Base-by-base conservation (phyloP, 2,113 vertebrate species). In the Pogonocichla stellata region DNA sequence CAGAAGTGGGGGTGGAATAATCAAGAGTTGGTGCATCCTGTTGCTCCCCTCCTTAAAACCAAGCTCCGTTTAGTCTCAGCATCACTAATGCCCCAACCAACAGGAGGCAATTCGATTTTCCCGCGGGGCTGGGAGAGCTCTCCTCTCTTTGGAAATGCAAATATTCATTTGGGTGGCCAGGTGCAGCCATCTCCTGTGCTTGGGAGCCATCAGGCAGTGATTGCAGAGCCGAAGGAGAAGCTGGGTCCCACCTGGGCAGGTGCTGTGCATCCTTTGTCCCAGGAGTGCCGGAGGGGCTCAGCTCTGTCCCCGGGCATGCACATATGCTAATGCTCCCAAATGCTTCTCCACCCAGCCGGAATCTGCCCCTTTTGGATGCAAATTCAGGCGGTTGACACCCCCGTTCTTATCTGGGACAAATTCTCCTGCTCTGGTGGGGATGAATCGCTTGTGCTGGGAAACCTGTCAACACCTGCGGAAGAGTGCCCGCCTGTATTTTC, bases 131-230 rank as follows among this genome's bases (percentile, higher is more conserved):
- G 33, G 19, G 50, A 86, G 42, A 73, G 58, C 28, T 81, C 47
- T 48, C 14, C 43, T 70, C 24, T 22, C 73, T 38, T 92, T 95
- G 47, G 72, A 88, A 78, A 93, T 94, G 95, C 92, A 93, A 80
- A 94, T 40, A 3, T 2, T 19, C 60, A 6, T 19, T 22, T 36
- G 88, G 47, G 60, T 31, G 75, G 60, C 82, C 88, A 88, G 92
- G 80, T 88, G 88, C 80, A 22, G 47, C 8, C 91, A 93, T 86
- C 94, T 93, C 94, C 88, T 78, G 88, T 57, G 64, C 79, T 38
- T 20, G 58, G 60, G 70, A 83, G 33, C 58, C 56, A 60, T 88
- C 36, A 58, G 60, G 67, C 47, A 45, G 57, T 9, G 66, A 66
- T 78, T 88, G 8, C 36, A 16, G 13, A 31, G 2, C 72, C 18